A percentile compares a stretch with the other conserved stretches of the same genome.
These are phyloP conservation scores for Apotomis betuletana DNA, from an alignment of 2,888 invertebrate genomes.

Conservation along the genomic window DNA sequence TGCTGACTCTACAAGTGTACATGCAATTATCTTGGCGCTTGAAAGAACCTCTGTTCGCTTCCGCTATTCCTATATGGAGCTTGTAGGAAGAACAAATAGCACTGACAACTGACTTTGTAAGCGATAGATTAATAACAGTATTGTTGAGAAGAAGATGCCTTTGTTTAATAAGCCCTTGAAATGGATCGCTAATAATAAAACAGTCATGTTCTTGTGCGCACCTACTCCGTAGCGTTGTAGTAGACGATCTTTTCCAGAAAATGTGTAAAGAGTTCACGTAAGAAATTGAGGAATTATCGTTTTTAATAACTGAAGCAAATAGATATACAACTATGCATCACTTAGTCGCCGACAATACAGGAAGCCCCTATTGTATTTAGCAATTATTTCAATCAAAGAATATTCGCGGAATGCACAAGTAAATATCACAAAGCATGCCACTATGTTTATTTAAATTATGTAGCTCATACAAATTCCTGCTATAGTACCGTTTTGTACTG, in stretches of 20 bases:
- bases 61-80: slow-evolving; percentile 30
- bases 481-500: neutral
- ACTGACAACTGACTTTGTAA: slow-evolving; percentile 14
- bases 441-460: neutral
- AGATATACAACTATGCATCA: neutral
- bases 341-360: neutral
- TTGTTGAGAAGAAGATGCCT: slow-evolving; percentile 9
- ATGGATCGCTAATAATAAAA: neutral
- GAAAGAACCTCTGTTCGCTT: slow-evolving; percentile 29
- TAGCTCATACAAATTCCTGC: slow-evolving; percentile 1
- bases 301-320: too few species aligned
- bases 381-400: slow-evolving; percentile 14
- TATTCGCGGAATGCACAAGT: slow-evolving; percentile 3
- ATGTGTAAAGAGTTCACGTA: too few species aligned
- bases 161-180: slow-evolving; percentile 7
- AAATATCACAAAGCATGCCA: slow-evolving; percentile 12
- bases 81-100: slow-evolving; percentile 30
- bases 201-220: neutral
- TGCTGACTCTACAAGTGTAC: slow-evolving; percentile 1
- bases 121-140: slow-evolving; percentile 9
- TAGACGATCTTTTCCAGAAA: too few species aligned
- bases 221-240: neutral
- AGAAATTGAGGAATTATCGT: neutral
- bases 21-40: slow-evolving; percentile 21
- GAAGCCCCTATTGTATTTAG: slow-evolving; percentile 1